Base-by-base conservation (phyloP, 2,888 invertebrate genomes). In the Rhamnusium bicolor region DNA sequence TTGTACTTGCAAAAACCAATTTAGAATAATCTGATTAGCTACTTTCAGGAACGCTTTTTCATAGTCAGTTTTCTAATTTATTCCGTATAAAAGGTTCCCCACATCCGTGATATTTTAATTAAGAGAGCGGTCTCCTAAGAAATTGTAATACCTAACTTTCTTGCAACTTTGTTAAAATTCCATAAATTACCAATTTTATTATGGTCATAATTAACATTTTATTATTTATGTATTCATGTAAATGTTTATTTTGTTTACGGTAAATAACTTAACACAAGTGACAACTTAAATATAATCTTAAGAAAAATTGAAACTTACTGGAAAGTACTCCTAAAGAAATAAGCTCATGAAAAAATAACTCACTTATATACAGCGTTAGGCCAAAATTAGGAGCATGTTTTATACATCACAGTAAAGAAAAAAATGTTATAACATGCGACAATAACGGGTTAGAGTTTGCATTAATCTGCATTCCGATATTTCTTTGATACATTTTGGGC, bases 61-160 rank as follows among this genome's bases (percentile, higher is more conserved):
- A 69, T 71, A 74, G 73, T 66, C 70, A 70, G 51, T 69, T 73
- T 73, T 63, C 70, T 75, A 77, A 77, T 75, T 75, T 75, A 77
- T 75, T 77, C 75, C 54, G 68, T 63, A 73, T 68, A 75, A 77
- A 73, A 77, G 75, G 75, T 68, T 53, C 40, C 70, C 74, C 70
- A 73, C 76, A 72, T 76, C 72, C 72, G 72, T 63, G 77, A 74
- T 78, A 72, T 78, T 78, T 78, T 78, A 78, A 78, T 78, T 78
- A 78, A 76, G 66, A 62, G 65, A 49, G 24, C 51, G 66, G 65
- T 65, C 73, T 21, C 40, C 18, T 66, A 21, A 66, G 54, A 54
- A 54, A 62, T 51, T 69, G 69, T 53, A 62, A 69, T 51, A 21
- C 51, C 60, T 49, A 53, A 72, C 63, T 63, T 69, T 65, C 62